Conservation (phyloP, 2,888 invertebrate species). For the Drosophila cognata region DNA sequence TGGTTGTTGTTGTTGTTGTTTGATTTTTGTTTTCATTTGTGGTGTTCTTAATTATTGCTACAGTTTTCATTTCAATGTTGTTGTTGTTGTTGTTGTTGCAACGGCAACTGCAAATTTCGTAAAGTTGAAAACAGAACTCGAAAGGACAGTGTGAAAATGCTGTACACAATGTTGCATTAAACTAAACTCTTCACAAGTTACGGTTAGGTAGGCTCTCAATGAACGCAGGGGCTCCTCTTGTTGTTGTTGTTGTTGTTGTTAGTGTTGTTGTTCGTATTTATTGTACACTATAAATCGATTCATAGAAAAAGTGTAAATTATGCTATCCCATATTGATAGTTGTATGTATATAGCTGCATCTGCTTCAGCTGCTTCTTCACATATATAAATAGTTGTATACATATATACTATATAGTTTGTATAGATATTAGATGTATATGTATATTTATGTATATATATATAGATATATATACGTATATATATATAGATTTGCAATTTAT, state of each 20-base stretch:
- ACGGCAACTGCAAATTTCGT: slow-evolving; percentile 63
- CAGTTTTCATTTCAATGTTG: slow-evolving; percentile 33
- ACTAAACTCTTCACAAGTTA: slow-evolving; percentile 45
- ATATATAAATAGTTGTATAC: slow-evolving; percentile 76
- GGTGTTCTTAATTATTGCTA: slow-evolving; percentile 48
- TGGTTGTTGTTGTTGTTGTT: slow-evolving; percentile 25
- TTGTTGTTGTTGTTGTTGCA: slow-evolving; percentile 50
- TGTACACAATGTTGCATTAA: slow-evolving; percentile 52
- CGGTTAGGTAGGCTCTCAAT: slow-evolving; percentile 48
- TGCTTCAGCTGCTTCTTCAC: slow-evolving; percentile 38
- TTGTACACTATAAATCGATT: slow-evolving; percentile 78
- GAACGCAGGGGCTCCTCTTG: slow-evolving; percentile 41
- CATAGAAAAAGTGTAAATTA: slow-evolving; percentile 80
- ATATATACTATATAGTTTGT: slow-evolving; percentile 67
- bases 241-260: slow-evolving; percentile 43
- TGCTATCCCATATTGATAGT: slow-evolving; percentile 74
- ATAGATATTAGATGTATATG: slow-evolving; percentile 70
- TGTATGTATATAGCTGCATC: slow-evolving; percentile 59
- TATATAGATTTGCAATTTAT: slow-evolving; percentile 67
- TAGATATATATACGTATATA: slow-evolving; percentile 29
- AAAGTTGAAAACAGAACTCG: slow-evolving; percentile 41
- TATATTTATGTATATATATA: slow-evolving; percentile 46
- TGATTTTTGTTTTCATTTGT: slow-evolving; percentile 20
- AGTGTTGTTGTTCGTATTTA: slow-evolving; percentile 43
- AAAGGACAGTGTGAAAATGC: slow-evolving; percentile 59